Percentiles rank a stretch among this genome's conserved stretches.
Evolutionary conservation across 2,888 invertebrate species (phyloP).

Genomic region (Drosophila monieri): DNA sequence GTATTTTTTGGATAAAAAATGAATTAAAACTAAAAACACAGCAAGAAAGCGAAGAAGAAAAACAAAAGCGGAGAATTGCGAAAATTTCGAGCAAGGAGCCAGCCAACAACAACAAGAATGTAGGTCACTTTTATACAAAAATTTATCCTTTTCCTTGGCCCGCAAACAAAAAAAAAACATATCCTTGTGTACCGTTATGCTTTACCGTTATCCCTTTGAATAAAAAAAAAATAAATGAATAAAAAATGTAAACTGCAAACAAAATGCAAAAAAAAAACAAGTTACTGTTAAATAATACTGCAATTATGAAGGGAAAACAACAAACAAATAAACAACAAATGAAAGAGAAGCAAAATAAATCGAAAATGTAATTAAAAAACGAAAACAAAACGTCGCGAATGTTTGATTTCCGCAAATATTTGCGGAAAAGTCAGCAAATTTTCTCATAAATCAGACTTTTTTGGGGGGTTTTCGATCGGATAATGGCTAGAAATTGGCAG

Average conservation of each 20-base stretch:
- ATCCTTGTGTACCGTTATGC: slow-evolving; percentile 28
- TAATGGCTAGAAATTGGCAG: too few species aligned
- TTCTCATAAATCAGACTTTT: too few species aligned
- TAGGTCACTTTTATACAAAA: slow-evolving; percentile 33
- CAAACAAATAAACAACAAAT: too few species aligned
- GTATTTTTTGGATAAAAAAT: not conserved
- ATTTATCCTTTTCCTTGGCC: slow-evolving; percentile 19
- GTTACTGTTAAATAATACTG: not conserved
- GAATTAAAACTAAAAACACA: slow-evolving; percentile 9
- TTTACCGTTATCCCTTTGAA: not conserved
- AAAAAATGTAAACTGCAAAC: too few species aligned
- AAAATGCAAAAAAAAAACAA: not conserved
- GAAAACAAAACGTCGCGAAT: too few species aligned
- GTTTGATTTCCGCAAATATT: too few species aligned
- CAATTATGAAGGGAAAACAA: too few species aligned
- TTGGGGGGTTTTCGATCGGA: too few species aligned
- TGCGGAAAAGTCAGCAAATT: too few species aligned
- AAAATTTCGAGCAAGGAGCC: slow-evolving; percentile 1
- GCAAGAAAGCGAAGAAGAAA: not conserved
- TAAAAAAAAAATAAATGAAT: not conserved
- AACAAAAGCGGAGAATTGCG: slow-evolving; percentile 8
- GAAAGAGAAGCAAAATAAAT: too few species aligned
- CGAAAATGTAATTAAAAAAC: too few species aligned
- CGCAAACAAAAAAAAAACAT: slow-evolving; percentile 4
- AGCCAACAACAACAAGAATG: slow-evolving; percentile 11